Conservation (phyloP, 2,888 invertebrate species). For the Apotomis capreana region DNA sequence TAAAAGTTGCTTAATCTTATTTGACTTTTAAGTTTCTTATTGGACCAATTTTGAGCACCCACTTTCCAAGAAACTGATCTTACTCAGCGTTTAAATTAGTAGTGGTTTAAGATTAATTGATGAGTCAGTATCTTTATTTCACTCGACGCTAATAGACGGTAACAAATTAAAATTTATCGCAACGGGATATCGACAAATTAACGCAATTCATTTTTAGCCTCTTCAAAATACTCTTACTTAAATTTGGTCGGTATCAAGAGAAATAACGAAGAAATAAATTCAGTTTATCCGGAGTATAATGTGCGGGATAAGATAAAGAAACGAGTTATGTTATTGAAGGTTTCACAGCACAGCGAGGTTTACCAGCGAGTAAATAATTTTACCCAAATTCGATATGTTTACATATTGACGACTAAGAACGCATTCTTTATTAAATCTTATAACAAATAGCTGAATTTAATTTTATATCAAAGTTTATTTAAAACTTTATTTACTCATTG, state of each 20-base stretch:
- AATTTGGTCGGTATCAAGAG: constrained; percentile 17
- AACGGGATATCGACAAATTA: constrained; percentile 38
- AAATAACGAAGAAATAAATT: constrained; percentile 50
- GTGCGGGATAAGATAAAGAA: constrained; percentile 58
- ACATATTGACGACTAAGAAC: constrained; percentile 38
- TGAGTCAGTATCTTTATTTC: constrained; percentile 39
- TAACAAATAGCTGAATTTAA: too few relatives aligned
- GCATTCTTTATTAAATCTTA: too few relatives aligned
- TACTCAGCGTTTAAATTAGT: constrained; percentile 32
- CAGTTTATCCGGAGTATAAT: constrained; percentile 56
- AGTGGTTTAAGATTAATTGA: constrained; percentile 38
- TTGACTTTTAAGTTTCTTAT: constrained; percentile 9
- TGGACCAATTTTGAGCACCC: constrained; percentile 11
- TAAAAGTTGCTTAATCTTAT: constrained; percentile 9
- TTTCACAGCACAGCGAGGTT: constrained; percentile 46
- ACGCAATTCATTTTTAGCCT: constrained; percentile 28
- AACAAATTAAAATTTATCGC: constrained; percentile 31
- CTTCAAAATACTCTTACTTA: constrained; percentile 18
- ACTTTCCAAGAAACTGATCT: constrained; percentile 21
- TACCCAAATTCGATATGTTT: constrained; percentile 46
- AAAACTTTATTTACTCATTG: too few relatives aligned
- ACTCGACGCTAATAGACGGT: constrained; percentile 24
- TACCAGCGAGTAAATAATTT: constrained; percentile 46
- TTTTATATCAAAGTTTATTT: too few relatives aligned
- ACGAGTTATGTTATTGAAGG: constrained; percentile 55